Base-by-base conservation (phyloP, 2,888 invertebrate genomes). In the Caradrina clavipalpis region DNA sequence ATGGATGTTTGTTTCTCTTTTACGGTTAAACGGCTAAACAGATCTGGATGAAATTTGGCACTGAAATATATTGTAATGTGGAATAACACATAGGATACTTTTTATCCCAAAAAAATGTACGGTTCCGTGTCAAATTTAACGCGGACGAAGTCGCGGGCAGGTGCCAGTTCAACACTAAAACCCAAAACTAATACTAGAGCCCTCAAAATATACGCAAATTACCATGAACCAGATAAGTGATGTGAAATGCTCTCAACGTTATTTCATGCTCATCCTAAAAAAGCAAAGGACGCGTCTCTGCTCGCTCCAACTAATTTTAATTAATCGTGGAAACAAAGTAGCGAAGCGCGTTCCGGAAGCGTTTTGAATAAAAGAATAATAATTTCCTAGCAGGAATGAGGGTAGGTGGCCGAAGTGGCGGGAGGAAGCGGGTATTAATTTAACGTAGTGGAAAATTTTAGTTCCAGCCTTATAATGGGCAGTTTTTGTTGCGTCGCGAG, bases 321-420 rank as follows among this genome's bases (percentile, higher is more conserved):
- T 94, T 94, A 94, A 92, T 94, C 91, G 91, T 86, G 90, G 89
- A 91, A 94, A 94, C 92, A 92, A 92, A 92, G 91, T 92, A 87
- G 87, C 87, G 75, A 74, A 84, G 84, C 88, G 86, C 84, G 87
- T 86, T 78, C 82, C 85, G 89, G 89, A 88, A 92, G 78, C 88
- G 87, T 90, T 90, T 90, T 89, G 87, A 89, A 88, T 90, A 89
- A 91, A 91, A 89, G 88, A 90, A 91, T 88, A 89, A 91, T 89
- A 86, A 87, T 86, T 85, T 85, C 82, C 78, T 83, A 80, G 78
- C 82, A 82, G 80, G 81, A 78, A 76, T 71, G 76, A 72, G 69
- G 71, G 60, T 42, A 66, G 66, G 10, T 63, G 81, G 78, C 64
- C 19, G 63, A 84, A 84, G 73, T 56, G 35, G 78, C 22, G 56